Base-by-base conservation (phyloP, 1,140 invertebrate genomes). In the Vanessa tameamea region DNA sequence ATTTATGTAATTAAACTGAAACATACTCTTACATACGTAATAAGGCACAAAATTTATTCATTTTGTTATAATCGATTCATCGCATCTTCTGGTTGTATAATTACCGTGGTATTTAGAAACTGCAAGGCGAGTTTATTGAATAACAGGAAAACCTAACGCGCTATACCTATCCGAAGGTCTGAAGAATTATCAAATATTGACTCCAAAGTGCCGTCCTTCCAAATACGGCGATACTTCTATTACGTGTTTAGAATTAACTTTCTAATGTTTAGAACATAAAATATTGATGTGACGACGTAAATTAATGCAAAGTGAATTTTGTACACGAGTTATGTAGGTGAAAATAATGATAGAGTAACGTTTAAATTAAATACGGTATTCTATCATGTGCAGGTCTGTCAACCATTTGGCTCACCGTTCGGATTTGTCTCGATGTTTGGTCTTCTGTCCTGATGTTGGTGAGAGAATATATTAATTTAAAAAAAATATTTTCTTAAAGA, bases 211-310 rank as follows among this genome's bases (percentile, higher is more conserved):
- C 15, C 31, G 5, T 23, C 31, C 12, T 48, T 26, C 2, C 23
- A 31, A 66, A 51, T 66, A 53, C n/a, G 51, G 48, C 48, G 48
- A 26, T 51, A 66, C 23, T 31, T 31, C 47, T 31, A 31, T 53
- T 55, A 67, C 65, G 65, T 55, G 65, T 55, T 15, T 8, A n/a
- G 65, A 67, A 67, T 67, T 9, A 14, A 67, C 50, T 67, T 67
- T 67, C 65, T 55, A 67, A 26, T 67, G 31, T 67, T 67, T 48
- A 48, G 48, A 5, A 6, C n/a, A 12, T 50, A 50, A 50, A 50
- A 50, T 12, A 6, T 50, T 50, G 26, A 50, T n/a, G 48, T 50
- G 13, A n/a, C 48, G 15, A 50, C 15, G 13, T 50, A 50, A n/a
- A n/a, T 43, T 43, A 3, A 15, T 48, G 5, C 48, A n/a, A 50